These are phyloP conservation scores for Cryptocephalus primarius DNA, from an alignment of 2,888 invertebrate genomes.

Conservation along the genomic window DNA sequence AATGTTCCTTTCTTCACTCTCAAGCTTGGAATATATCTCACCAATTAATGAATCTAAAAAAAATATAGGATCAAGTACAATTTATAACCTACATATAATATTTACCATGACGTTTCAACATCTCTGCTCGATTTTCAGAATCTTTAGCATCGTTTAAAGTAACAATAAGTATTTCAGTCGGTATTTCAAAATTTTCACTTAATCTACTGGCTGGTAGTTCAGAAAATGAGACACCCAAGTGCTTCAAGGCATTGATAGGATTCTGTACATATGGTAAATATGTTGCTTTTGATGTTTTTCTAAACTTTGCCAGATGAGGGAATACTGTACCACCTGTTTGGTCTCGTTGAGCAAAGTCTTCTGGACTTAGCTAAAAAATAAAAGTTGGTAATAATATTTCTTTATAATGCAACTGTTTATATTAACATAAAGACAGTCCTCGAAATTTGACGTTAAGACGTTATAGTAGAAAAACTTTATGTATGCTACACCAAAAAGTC, in stretches of 20 bases:
- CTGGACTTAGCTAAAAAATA: slow-evolving; percentile 35
- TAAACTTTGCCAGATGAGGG: slow-evolving; percentile 32
- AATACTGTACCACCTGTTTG: slow-evolving; percentile 33
- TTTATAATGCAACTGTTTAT: too few species aligned
- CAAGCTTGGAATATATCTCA: slow-evolving; percentile 41
- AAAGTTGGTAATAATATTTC: not conserved
- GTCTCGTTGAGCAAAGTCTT: slow-evolving; percentile 39
- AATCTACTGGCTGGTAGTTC: slow-evolving; percentile 26
- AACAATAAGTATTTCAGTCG: slow-evolving; percentile 44
- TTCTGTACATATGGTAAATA: slow-evolving; percentile 54
- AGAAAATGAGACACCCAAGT: slow-evolving; percentile 32
- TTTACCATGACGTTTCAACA: slow-evolving; percentile 50
- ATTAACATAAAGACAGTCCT: too few species aligned
- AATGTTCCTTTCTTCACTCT: slow-evolving; percentile 37
- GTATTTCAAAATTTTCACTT: slow-evolving; percentile 27
- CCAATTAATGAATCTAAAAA: slow-evolving; percentile 42
- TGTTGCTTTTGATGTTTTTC: slow-evolving; percentile 29
- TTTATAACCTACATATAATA: not conserved
- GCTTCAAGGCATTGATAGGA: slow-evolving; percentile 45
- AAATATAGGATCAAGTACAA: not conserved
- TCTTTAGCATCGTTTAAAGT: slow-evolving; percentile 47
- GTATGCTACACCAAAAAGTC: too few species aligned
- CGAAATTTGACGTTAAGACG: too few species aligned
- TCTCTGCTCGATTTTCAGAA: slow-evolving; percentile 42
- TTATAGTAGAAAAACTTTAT: too few species aligned